Percentiles rank a stretch among this genome's conserved stretches.
Evolutionary conservation across 2,888 invertebrate genomes (phyloP).

Genomic region (Cerastoderma edule): DNA sequence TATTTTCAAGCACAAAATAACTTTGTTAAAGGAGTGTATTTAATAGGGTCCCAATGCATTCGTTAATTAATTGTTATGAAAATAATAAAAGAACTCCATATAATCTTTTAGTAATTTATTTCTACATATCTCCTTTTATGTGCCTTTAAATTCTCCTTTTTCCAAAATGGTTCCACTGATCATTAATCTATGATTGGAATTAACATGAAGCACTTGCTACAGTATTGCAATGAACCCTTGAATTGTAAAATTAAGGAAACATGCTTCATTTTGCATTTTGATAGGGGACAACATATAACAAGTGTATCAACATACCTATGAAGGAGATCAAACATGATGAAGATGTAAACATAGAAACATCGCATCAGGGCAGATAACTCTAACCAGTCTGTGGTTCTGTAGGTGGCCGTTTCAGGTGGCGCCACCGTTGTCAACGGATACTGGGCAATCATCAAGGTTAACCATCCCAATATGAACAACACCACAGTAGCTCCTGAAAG

Average conservation of each 20-base stretch:
- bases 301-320: slow-evolving; percentile 69
- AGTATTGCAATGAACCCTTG: too few relatives aligned
- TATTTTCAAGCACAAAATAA: too few relatives aligned
- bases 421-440: slow-evolving; percentile 79
- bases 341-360: slow-evolving; percentile 79
- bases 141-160: too few relatives aligned
- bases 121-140: too few relatives aligned
- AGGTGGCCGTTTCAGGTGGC: slow-evolving; percentile 81
- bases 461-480: slow-evolving; percentile 80
- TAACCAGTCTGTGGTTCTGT: slow-evolving; percentile 77
- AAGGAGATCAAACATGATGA: slow-evolving; percentile 74
- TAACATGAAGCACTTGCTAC: too few relatives aligned
- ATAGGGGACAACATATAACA: background rate
- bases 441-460: slow-evolving; percentile 78
- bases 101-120: too few relatives aligned
- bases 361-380: slow-evolving; percentile 78
- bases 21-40: too few relatives aligned
- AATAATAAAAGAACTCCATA: too few relatives aligned
- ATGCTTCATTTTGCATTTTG: background rate
- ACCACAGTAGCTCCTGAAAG: slow-evolving; percentile 71
- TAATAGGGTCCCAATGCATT: too few relatives aligned
- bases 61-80: too few relatives aligned
- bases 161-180: too few relatives aligned
- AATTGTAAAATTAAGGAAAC: background rate
- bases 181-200: background rate